These are phyloP conservation scores for Chaenodraco wilsoni DNA, from an alignment of 2,797 vertebrate genomes.

Conservation along the genomic window DNA sequence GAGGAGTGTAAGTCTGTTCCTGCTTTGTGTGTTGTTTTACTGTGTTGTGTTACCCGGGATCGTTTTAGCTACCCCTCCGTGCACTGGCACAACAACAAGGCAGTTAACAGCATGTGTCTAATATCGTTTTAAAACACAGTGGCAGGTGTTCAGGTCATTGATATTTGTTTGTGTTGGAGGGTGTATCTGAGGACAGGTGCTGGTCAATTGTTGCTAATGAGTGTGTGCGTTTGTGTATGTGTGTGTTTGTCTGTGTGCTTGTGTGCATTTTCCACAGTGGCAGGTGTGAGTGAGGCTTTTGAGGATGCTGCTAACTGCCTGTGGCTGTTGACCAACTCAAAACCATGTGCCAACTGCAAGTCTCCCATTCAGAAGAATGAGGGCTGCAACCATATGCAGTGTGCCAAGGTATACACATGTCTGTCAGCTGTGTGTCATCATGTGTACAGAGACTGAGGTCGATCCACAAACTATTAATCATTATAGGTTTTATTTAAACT, in stretches of 20 bases:
- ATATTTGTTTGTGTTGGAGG: slow-evolving; percentile 34
- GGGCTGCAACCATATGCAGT: slow-evolving; percentile 99
- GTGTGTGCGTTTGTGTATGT: slow-evolving; percentile 13
- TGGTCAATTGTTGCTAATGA: slow-evolving; percentile 16
- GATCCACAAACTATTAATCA: background rate
- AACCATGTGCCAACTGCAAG: slow-evolving; percentile 98
- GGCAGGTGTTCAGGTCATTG: slow-evolving; percentile 46
- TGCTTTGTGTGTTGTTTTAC: slow-evolving; percentile 27
- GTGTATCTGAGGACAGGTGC: slow-evolving; percentile 36
- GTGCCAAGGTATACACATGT: slow-evolving; percentile 83
- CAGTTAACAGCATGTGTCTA: slow-evolving; percentile 32
- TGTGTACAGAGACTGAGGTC: background rate
- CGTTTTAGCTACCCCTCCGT: slow-evolving; percentile 19
- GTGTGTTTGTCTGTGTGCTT: background rate
- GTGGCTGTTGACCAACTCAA: slow-evolving; percentile 97
- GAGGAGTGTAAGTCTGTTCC: slow-evolving; percentile 91
- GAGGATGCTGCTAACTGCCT: slow-evolving; percentile 99
- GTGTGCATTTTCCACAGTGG: slow-evolving; percentile 83
- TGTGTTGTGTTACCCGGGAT: slow-evolving; percentile 8
- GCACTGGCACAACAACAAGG: slow-evolving; percentile 14
- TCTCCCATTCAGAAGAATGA: slow-evolving; percentile 99
- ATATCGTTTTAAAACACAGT: slow-evolving; percentile 32
- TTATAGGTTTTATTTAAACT: background rate
- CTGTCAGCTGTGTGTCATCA: slow-evolving; percentile 13
- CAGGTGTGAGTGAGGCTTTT: slow-evolving; percentile 96